Evolutionary conservation across 2,797 vertebrate species (phyloP).

Genomic region (Acrossocheilus wenchowensis): DNA sequence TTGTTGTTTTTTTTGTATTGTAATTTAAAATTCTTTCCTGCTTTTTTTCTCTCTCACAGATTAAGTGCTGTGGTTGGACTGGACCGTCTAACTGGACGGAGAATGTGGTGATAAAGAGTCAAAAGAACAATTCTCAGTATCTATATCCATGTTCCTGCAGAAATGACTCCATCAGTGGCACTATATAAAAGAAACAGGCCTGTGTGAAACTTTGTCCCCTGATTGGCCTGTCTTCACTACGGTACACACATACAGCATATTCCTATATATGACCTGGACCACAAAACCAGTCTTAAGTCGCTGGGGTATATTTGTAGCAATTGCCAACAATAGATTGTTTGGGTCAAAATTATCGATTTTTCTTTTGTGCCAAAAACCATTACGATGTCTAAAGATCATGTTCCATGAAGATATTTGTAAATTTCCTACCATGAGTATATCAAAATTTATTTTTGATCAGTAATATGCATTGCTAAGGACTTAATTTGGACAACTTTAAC

Average conservation of each 20-base stretch:
- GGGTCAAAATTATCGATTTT: no score
- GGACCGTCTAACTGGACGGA: conserved; percentile 84
- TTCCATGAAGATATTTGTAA: no score
- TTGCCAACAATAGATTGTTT: no score
- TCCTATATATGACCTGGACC: background rate
- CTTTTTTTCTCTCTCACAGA: conserved; percentile 66
- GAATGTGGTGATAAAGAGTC: conserved; percentile 74
- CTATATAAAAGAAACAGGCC: conserved; percentile 60
- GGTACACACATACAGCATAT: conserved; percentile 69
- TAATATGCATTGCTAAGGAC: no score
- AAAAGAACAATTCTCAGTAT: conserved; percentile 64
- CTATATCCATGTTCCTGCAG: conserved; percentile 87
- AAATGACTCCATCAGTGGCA: conserved; percentile 62
- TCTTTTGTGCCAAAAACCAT: no score
- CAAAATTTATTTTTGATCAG: no score
- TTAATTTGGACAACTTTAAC: no score
- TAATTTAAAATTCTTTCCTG: background rate
- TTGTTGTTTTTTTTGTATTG: background rate
- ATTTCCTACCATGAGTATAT: no score
- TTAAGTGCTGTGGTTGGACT: conserved; percentile 90
- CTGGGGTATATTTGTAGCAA: no score
- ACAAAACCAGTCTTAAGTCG: no score
- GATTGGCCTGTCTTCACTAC: conserved; percentile 73
- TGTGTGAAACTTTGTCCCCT: conserved; percentile 70
- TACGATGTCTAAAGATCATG: no score